A percentile compares a stretch with the other conserved stretches of the same genome.
These are phyloP conservation scores for Oryctolagus cuniculus DNA, from an alignment of 2,113 vertebrate species.

Conservation along the genomic window mOryCun1.1 NC_091442.1:62795501-62796000, in stretches of 20 bases:
- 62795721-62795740: no score
- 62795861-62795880: neutral
- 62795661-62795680: no score
- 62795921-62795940: neutral
- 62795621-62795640: no score
- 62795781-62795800: neutral
- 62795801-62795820: neutral
- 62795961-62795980: neutral
- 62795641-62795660: no score
- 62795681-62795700: no score
- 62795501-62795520: no score
- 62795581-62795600: no score
- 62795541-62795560: no score
- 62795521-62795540: no score
- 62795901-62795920: neutral
- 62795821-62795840: neutral
- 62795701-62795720: no score
- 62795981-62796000: neutral
- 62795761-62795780: neutral
- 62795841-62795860: neutral
- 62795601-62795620: no score
- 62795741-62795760: neutral
- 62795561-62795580: no score
- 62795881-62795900: neutral
- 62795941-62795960: neutral